These are phyloP conservation scores for Xyrichtys novacula DNA, from an alignment of 2,797 vertebrate genomes.

Conservation along the genomic window DNA sequence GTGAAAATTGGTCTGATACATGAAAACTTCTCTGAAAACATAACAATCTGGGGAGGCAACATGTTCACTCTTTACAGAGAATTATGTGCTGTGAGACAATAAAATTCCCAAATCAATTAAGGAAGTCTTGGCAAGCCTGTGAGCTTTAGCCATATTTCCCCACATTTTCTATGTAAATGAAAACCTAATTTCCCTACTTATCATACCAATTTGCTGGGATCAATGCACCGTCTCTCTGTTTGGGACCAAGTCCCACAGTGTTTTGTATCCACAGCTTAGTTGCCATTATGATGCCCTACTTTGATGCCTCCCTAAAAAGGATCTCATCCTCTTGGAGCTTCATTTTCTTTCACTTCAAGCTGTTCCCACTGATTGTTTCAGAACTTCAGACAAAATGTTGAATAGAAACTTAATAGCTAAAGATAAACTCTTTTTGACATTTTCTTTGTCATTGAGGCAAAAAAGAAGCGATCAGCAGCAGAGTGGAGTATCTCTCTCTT, in stretches of 20 bases:
- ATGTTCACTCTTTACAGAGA: slow-evolving; percentile 28
- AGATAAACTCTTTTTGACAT: slow-evolving; percentile 47
- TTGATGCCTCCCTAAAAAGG: slow-evolving; percentile 37
- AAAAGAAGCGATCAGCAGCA: slow-evolving; percentile 10
- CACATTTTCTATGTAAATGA: slow-evolving; percentile 66
- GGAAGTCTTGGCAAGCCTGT: slow-evolving; percentile 56
- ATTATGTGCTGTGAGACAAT: slow-evolving; percentile 28
- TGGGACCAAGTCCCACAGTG: slow-evolving; percentile 40
- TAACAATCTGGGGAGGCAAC: background rate
- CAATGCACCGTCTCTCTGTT: slow-evolving; percentile 42
- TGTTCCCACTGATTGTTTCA: slow-evolving; percentile 45
- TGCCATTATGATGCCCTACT: slow-evolving; percentile 43
- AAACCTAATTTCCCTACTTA: slow-evolving; percentile 56
- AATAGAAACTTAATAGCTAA: slow-evolving; percentile 45
- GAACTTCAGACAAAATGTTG: slow-evolving; percentile 46
- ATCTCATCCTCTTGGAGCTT: slow-evolving; percentile 32
- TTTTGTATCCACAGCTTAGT: slow-evolving; percentile 44
- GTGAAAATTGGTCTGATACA: background rate
- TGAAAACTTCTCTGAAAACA: slow-evolving; percentile 7
- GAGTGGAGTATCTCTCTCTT: slow-evolving; percentile 1
- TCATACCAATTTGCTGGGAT: slow-evolving; percentile 55
- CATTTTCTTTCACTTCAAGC: slow-evolving; percentile 30
- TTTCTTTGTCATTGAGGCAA: slow-evolving; percentile 27
- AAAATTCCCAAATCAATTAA: slow-evolving; percentile 58
- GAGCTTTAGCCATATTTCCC: slow-evolving; percentile 51